Evolutionary conservation across 2,113 vertebrate species (phyloP).

Genomic region (Cochlearius cochlearius): DNA sequence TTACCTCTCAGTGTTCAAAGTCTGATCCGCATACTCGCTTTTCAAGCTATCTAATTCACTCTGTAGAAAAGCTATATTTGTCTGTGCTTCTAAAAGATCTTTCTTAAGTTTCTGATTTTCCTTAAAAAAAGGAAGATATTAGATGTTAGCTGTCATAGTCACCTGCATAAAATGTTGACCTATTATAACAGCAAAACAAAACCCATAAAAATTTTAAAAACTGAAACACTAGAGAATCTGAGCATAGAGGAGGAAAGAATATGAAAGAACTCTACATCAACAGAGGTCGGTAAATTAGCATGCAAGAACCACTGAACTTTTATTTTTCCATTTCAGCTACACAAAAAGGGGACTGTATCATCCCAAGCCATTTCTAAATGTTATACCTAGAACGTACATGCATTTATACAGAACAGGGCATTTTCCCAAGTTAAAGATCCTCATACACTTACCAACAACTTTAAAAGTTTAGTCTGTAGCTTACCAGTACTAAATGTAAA

Average conservation of each 20-base stretch:
- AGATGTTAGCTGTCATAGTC: neutral
- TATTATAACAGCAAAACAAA: neutral
- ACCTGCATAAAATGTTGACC: neutral
- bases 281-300: neutral
- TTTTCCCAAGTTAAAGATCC: neutral
- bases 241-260: neutral
- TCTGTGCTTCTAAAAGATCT: conserved; percentile 92
- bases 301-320: neutral
- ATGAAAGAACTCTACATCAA: neutral
- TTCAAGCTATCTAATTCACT: conserved; percentile 93
- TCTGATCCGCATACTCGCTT: conserved; percentile 91
- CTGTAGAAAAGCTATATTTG: conserved; percentile 88
- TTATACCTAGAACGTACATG: neutral
- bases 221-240: neutral
- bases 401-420: neutral
- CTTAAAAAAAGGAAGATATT: conserved; percentile 61
- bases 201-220: neutral
- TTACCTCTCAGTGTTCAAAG: conserved; percentile 88
- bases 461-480: neutral
- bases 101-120: conserved; percentile 94
- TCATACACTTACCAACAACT: neutral
- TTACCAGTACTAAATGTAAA: neutral
- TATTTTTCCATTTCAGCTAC: neutral
- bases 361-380: neutral
- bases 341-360: neutral